Evolutionary conservation across 2,113 vertebrate species (phyloP).

Genomic region (Cervus canadensis): DNA sequence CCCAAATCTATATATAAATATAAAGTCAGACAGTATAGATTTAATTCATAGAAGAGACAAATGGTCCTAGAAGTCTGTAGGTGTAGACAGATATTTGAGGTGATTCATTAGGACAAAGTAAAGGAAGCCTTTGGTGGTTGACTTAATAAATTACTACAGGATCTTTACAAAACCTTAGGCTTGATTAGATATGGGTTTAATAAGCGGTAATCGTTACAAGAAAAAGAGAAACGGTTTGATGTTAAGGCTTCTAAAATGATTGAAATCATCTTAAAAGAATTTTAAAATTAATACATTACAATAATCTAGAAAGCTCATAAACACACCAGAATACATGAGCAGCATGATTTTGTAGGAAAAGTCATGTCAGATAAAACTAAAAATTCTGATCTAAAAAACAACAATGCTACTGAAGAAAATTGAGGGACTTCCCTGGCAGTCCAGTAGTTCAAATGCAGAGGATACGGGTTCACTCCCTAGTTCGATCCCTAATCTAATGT

Average conservation of each 20-base stretch:
- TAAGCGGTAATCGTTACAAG: neutral
- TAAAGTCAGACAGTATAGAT: constrained; percentile 32
- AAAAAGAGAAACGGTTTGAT: neutral
- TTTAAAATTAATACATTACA: neutral
- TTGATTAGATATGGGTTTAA: neutral
- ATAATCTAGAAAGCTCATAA: neutral
- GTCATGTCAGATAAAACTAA: neutral
- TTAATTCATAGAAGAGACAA: constrained; percentile 37
- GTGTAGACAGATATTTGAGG: constrained; percentile 38
- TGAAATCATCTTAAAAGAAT: constrained; percentile 20
- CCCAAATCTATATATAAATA: neutral
- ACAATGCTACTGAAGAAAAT: neutral
- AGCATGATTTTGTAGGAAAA: no score
- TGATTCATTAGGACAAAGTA: constrained; percentile 51
- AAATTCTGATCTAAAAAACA: neutral
- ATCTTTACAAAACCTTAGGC: neutral
- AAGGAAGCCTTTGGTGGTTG: constrained; percentile 29
- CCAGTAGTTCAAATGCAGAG: neutral
- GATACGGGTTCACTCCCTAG: neutral
- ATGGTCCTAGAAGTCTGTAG: constrained; percentile 44
- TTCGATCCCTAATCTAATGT: neutral
- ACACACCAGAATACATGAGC: neutral
- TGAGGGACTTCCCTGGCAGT: neutral
- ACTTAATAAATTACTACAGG: constrained; percentile 41
- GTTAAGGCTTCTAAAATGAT: constrained; percentile 7